Percentiles rank a stretch among this genome's conserved stretches.
Evolutionary conservation across 2,888 invertebrate species (phyloP).

Genomic region (Thyatira batis): DNA sequence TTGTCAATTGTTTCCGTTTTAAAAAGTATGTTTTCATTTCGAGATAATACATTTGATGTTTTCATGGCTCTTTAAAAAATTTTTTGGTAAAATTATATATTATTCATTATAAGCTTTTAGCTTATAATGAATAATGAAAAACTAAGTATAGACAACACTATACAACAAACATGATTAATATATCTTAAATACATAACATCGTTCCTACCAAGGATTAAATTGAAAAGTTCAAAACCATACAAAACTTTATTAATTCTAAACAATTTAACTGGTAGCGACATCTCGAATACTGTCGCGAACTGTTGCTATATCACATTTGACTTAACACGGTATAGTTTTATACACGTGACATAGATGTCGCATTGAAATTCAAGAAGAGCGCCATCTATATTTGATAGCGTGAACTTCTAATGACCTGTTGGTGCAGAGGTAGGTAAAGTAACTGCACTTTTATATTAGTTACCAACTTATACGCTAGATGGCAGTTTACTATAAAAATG

Average conservation of each 20-base stretch:
- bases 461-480: background rate
- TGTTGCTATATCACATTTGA: background rate
- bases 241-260: no score
- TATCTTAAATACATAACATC: no score
- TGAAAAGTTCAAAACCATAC: no score
- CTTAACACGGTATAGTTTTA: background rate
- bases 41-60: no score
- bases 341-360: conserved; percentile 4
- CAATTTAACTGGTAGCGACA: background rate
- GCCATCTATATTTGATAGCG: conserved; percentile 12
- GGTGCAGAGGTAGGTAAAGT: no score
- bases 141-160: no score
- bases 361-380: background rate
- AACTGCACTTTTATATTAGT: background rate
- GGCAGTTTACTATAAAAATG: background rate
- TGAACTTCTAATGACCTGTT: background rate
- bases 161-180: no score
- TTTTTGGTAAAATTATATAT: no score
- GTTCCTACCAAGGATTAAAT: no score
- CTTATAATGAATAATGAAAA: no score
- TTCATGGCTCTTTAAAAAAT: no score
- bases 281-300: background rate
- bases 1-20: conserved; percentile 14
- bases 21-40: background rate
- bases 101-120: no score